phyloP scores from a whole-genome alignment of 2,113 vertebrate species.

The Heterotilapia buettikoferi region DNA sequence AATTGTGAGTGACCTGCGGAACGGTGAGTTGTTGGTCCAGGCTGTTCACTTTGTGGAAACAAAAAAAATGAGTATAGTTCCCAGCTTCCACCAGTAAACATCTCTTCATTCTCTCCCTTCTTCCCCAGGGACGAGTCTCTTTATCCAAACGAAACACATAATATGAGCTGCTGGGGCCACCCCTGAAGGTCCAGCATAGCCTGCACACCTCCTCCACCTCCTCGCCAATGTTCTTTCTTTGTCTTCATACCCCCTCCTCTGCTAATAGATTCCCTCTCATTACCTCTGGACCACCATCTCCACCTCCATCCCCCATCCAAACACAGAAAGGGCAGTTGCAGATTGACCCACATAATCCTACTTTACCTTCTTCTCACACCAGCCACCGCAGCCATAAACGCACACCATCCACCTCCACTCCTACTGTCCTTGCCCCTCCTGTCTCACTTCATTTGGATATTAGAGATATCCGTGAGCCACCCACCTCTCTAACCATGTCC shows the following conservation, averaged over 20 bases:
- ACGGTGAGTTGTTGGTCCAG: background rate
- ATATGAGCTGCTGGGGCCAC: slow-evolving; percentile 32
- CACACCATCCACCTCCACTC: background rate
- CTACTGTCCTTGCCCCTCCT: background rate
- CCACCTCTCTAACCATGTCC: slow-evolving; percentile 48
- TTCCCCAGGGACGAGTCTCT: background rate
- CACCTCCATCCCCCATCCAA: slow-evolving; percentile 41
- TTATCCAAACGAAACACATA: slow-evolving; percentile 9
- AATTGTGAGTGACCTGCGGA: slow-evolving; percentile 41
- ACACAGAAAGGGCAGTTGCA: slow-evolving; percentile 33
- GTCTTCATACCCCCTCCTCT: background rate
- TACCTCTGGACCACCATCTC: slow-evolving; percentile 36
- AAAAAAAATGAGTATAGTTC: background rate
- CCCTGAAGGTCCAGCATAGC: slow-evolving; percentile 17
- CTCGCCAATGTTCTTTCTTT: slow-evolving; percentile 4
- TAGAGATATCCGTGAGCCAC: slow-evolving; percentile 8
- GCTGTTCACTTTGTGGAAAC: background rate
- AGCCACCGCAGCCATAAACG: background rate
- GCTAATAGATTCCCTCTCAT: slow-evolving; percentile 49
- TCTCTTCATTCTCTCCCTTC: background rate
- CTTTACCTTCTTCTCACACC: slow-evolving; percentile 11
- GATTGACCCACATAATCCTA: slow-evolving; percentile 48
- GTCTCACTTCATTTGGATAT: slow-evolving; percentile 25
- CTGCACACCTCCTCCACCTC: background rate
- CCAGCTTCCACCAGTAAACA: slow-evolving; percentile 5